A percentile compares a stretch with the other conserved stretches of the same genome.
These are phyloP conservation scores for Hypocryptadius cinnamomeus DNA, from an alignment of 2,113 vertebrate genomes.

Conservation along the genomic window DNA sequence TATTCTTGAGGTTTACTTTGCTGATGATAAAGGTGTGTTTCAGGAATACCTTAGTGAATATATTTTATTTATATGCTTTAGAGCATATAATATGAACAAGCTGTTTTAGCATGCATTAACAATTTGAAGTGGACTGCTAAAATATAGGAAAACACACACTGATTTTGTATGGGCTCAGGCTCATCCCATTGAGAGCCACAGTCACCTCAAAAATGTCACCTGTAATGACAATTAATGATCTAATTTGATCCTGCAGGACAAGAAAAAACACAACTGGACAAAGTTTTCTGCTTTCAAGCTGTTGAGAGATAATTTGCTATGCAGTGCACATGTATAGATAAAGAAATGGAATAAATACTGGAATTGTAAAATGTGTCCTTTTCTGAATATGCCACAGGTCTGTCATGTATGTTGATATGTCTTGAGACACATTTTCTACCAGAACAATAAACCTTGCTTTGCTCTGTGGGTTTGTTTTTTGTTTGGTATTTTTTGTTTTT, in stretches of 20 bases:
- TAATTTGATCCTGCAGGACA: background rate
- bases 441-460: background rate
- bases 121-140: background rate
- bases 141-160: background rate
- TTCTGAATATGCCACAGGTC: background rate
- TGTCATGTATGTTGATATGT: background rate
- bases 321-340: accelerated
- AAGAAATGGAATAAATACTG: background rate
- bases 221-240: background rate
- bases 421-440: background rate
- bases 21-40: background rate
- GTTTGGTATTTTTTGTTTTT: background rate
- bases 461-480: background rate
- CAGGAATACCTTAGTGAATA: background rate
- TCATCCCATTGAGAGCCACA: background rate
- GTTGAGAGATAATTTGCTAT: background rate
- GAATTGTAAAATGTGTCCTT: background rate
- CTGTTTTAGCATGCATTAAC: background rate
- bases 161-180: background rate
- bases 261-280: background rate
- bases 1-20: background rate
- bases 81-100: background rate
- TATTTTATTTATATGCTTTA: background rate
- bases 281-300: background rate
- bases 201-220: background rate